Evolutionary conservation across 2,113 vertebrate species (phyloP), one percentile per base, ranked within the genome.

Genomic region (Lophochroa leadbeateri): DNA sequence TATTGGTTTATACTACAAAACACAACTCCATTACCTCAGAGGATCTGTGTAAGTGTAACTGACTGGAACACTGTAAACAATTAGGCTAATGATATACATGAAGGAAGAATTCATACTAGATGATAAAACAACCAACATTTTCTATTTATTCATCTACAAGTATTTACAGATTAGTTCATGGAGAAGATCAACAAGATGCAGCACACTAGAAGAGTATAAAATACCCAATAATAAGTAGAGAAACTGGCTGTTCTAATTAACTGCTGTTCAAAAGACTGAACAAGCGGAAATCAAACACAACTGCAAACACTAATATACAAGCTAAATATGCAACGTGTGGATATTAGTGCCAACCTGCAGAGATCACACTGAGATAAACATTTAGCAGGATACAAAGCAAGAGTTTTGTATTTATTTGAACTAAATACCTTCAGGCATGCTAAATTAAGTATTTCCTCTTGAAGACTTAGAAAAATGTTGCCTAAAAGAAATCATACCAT

Each of bases 1-100:
- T 87, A 92, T 28, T 91, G 39, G 60, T 89, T 95, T 94, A 85
- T 82, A 71, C 23, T 50, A 91, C n/a, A 75, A 92, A 96, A 91
- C 33, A 92, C 39, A 92, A 92, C 19, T 87, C 43, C 86, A 87
- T 96, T 89, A 95, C 84, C 81, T 97, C 89, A 69, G 57, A 95
- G 69, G 46, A 89, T 94, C 65, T 94, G 68, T 68, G 16, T 78
- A 96, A 94, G 82, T 82, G 70, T 92, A 96, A 92, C 93, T 94
- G 81, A 92, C 81, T 95, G 89, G 82, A 95, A 95, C 81, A 94
- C 81, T 89, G 50, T 57, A 69, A 96, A 94, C 81, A 96, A 94
- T 95, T 94, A 94, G 72, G 72, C 61, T 96, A 94, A 97, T 96
- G 69, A 89, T 79, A 94, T 47, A 93, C 46, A 88, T 35, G 46